Base-by-base conservation (phyloP, 2,888 invertebrate species). In the Brenthis ino region DNA sequence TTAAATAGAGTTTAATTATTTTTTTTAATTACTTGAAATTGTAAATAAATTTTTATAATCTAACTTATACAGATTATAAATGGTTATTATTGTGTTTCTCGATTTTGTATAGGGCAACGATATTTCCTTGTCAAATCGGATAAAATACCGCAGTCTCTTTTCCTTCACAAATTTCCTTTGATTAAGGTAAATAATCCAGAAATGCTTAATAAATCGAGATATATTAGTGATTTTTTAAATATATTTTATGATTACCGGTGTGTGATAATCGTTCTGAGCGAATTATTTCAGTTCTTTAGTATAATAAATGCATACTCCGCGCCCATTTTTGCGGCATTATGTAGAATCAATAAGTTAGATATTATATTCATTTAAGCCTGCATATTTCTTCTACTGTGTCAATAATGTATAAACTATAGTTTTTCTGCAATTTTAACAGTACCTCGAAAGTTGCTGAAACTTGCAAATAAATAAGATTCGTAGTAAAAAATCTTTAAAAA, bases 121-220 rank as follows among this genome's bases (percentile, higher is more conserved):
- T 57, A 73, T 14, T 58, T 60, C 72, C 68, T 69, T 76, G 76
- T 75, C 76, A 77, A 75, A 75, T 68, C 63, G 57, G 69, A 69
- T 68, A 69, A 60, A 66, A 48, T 61, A 58, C 65, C 47, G 68
- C 69, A 61, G 64, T 57, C 51, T 72, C 69, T 66, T 71, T 74
- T 75, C 71, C 60, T 50, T 60, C 58, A 72, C 68, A 71, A 68
- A 71, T 74, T 75, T 70, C 68, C 65, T 75, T 78, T 72, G 60
- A 58, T 74, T 72, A 82, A 86, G 87, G 87, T 88, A 87, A 82
- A 76, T 79, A 77, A 87, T 87, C 86, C 65, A 48, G 33, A 72
- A 71, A 75, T 78, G 76, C 68, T 71, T 68, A 14, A 54, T 48
- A 76, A 83, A 88, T 88, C 86, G 13, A 74, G 48, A n/a, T 73